Evolutionary conservation across 1,140 invertebrate species (phyloP).

Genomic region (Physella acuta): DNA sequence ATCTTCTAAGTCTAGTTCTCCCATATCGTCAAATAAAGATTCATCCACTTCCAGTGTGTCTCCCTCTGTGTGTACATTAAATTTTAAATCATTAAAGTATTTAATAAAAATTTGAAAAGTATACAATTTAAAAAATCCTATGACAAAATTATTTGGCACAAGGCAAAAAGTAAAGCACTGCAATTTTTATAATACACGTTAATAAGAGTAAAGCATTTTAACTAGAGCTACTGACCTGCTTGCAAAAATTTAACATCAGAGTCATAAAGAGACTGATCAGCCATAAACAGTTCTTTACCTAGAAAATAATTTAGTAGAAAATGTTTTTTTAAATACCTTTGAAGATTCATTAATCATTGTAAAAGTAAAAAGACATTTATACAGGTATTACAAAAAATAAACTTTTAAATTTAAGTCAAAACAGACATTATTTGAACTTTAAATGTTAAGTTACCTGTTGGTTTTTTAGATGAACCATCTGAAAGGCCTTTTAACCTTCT

Average conservation of each 20-base stretch:
- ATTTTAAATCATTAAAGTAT: not conserved
- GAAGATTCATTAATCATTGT: too few relatives aligned
- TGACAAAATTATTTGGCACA: too few relatives aligned
- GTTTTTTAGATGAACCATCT: conserved; percentile 56
- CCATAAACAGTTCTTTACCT: conserved; percentile 88
- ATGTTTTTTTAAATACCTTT: too few relatives aligned
- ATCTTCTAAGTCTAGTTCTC: conserved; percentile 82
- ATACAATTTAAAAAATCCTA: not conserved
- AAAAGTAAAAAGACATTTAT: too few relatives aligned
- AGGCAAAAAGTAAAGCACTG: too few relatives aligned
- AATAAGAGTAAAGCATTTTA: conserved; percentile 1
- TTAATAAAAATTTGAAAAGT: not conserved
- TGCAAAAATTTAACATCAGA: conserved; percentile 94
- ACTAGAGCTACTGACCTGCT: conserved; percentile 69
- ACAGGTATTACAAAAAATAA: not conserved
- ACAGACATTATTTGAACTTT: not conserved
- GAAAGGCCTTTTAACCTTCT: conserved; percentile 66
- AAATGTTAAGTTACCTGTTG: conserved; percentile 54
- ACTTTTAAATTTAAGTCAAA: not conserved
- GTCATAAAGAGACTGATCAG: conserved; percentile 86
- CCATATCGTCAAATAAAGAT: conserved; percentile 87
- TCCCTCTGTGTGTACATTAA: conserved; percentile 66
- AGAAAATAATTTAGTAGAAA: conserved; percentile 36
- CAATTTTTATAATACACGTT: too few relatives aligned
- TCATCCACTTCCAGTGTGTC: conserved; percentile 87